Evolutionary conservation across 2,888 invertebrate species (phyloP), one percentile per base, ranked within the genome.

Genomic region (Nymphalis polychloros): DNA sequence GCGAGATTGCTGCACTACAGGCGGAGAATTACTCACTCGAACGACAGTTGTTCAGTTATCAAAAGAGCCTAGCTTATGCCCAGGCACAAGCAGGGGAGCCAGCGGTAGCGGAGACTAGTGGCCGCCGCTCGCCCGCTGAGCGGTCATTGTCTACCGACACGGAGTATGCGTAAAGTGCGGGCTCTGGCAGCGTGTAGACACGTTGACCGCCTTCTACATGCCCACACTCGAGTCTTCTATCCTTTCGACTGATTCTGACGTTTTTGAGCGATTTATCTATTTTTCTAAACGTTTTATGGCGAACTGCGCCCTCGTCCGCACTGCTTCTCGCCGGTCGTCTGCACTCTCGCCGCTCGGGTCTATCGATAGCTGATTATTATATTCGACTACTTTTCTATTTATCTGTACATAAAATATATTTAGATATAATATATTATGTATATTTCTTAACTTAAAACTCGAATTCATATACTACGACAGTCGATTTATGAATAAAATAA

Each of bases 1-100:
- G 96, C 60, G 97, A 97, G 85, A 96, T 97, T 73, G 93, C 94
- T 73, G 95, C 95, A 16, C 93, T 97, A 62, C 96, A 97, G 84
- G 95, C 96, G n/a, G 97, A 97, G 86, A 97, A 97, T 85, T 96
- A 96, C 86, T 95, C 95, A 72, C 92, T 97, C 79, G 97, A 97
- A 88, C 93, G 96, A 76, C 96, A 97, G 86, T 88, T 97, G 73
- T 96, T 97, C 92, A 96, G 96, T 86, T 97, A 97, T 84, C 97
- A 97, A 88, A 95, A 96, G 86, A 96, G 95, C 81, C 93, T 97
- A 72, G 95, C 96, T 60, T 95, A 94, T 79, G 95, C 95, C 60
- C 95, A 95, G 84, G 94, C 95, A 59, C 93, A 92, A 80, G 94
- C 93, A 73, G 92, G 90, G 73, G 94, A 93, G 79, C 87, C 82